These are phyloP conservation scores for Atta texana DNA, from an alignment of 1,140 invertebrate genomes.

Conservation along the genomic window DNA sequence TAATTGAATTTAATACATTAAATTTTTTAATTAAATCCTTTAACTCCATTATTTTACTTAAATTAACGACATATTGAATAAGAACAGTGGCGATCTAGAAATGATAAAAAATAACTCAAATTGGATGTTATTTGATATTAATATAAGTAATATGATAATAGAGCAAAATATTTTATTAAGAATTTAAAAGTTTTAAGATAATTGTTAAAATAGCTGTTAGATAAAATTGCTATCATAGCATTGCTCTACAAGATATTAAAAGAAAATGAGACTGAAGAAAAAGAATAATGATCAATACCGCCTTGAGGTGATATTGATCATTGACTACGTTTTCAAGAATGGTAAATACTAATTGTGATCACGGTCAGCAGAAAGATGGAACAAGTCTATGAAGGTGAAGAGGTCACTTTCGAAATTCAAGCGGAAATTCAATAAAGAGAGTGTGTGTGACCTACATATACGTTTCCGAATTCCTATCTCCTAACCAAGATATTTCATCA, in stretches of 20 bases:
- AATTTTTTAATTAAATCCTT: too few species aligned
- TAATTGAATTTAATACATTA: too few species aligned
- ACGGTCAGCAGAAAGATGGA: slow-evolving; percentile 50
- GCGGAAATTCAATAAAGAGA: background rate
- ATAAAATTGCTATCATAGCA: background rate
- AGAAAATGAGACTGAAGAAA: slow-evolving; percentile 56
- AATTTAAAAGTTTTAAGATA: background rate
- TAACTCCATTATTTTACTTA: too few species aligned
- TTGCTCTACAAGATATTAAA: background rate
- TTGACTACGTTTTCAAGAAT: slow-evolving; percentile 56
- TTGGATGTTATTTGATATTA: too few species aligned
- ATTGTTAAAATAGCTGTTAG: background rate
- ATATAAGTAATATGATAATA: background rate
- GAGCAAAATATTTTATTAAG: background rate
- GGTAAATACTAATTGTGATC: slow-evolving; percentile 41
- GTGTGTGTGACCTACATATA: background rate
- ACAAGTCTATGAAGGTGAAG: background rate
- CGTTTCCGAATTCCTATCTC: background rate
- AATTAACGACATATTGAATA: too few species aligned
- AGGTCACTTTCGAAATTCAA: background rate
- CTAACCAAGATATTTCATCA: background rate
- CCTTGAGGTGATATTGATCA: slow-evolving; percentile 9
- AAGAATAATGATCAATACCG: slow-evolving; percentile 39
- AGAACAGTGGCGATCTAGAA: too few species aligned
- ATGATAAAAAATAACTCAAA: too few species aligned